These are phyloP conservation scores for Brachionus rotundiformis DNA, from an alignment of 1,140 invertebrate species.

Conservation along the genomic window DNA sequence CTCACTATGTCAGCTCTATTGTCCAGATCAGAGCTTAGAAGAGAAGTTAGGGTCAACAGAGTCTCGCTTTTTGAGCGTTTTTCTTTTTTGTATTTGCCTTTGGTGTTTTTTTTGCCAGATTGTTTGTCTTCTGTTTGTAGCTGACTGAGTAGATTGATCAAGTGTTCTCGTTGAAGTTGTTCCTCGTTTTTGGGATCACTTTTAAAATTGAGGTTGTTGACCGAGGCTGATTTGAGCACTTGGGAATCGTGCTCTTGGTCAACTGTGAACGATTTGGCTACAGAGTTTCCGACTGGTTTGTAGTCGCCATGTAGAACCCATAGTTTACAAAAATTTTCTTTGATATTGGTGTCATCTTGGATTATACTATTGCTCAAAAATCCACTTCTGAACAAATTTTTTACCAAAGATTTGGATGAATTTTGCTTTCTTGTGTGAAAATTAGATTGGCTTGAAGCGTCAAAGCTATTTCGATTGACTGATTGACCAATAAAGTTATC, in stretches of 20 bases:
- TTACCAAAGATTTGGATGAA: slow-evolving; percentile 25
- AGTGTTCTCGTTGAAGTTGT: slow-evolving; percentile 39
- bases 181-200: slow-evolving; percentile 17
- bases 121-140: not conserved
- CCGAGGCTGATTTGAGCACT: not conserved
- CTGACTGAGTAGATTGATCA: slow-evolving; percentile 35
- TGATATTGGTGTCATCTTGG: not conserved
- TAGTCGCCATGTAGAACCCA: slow-evolving; percentile 32
- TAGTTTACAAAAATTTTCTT: slow-evolving; percentile 43
- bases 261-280: not conserved
- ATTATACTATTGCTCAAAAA: not conserved
- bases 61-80: slow-evolving; percentile 48
- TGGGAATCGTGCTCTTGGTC: not conserved
- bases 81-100: slow-evolving; percentile 29
- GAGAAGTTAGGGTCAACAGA: slow-evolving; percentile 12
- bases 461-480: not conserved
- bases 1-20: not conserved
- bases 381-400: slow-evolving; percentile 35
- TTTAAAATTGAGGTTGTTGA: not conserved
- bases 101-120: not conserved
- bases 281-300: not conserved
- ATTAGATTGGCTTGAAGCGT: not conserved
- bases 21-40: not conserved
- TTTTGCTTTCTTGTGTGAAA: slow-evolving; percentile 6
- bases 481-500: not conserved